Evolutionary conservation across 2,113 vertebrate species (phyloP).

Genomic region (Poeciliopsis prolifica): DNA sequence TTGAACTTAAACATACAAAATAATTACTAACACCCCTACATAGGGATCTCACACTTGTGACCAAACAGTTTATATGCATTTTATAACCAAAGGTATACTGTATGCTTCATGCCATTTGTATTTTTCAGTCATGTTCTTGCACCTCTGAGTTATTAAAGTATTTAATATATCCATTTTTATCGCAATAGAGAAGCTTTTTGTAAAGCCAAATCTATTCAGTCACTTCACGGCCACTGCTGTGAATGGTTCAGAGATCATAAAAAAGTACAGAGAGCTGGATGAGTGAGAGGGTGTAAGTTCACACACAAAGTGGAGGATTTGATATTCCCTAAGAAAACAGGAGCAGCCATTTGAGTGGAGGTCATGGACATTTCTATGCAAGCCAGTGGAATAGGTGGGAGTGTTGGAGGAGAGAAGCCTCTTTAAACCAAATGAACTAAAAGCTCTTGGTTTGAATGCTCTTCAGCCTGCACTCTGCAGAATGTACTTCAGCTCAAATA

Average conservation of each 20-base stretch:
- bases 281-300: slow-evolving; percentile 68
- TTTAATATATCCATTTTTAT: slow-evolving; percentile 28
- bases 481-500: slow-evolving; percentile 65
- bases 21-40: background rate
- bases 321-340: slow-evolving; percentile 77
- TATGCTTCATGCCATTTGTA: slow-evolving; percentile 1
- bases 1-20: background rate
- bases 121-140: slow-evolving; percentile 26
- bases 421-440: slow-evolving; percentile 75
- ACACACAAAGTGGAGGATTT: slow-evolving; percentile 64
- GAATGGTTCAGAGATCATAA: slow-evolving; percentile 53
- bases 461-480: slow-evolving; percentile 63
- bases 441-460: slow-evolving; percentile 77
- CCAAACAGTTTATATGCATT: background rate
- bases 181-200: slow-evolving; percentile 61
- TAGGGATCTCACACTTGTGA: background rate
- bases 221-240: slow-evolving; percentile 49
- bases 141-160: slow-evolving; percentile 33
- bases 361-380: slow-evolving; percentile 69
- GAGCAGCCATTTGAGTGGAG: slow-evolving; percentile 74
- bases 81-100: background rate
- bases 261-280: slow-evolving; percentile 60
- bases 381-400: slow-evolving; percentile 59
- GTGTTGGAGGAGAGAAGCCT: slow-evolving; percentile 76
- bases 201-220: slow-evolving; percentile 64